Conservation (phyloP, 1,140 invertebrate genomes). For the Psilanteris sp. region DNA sequence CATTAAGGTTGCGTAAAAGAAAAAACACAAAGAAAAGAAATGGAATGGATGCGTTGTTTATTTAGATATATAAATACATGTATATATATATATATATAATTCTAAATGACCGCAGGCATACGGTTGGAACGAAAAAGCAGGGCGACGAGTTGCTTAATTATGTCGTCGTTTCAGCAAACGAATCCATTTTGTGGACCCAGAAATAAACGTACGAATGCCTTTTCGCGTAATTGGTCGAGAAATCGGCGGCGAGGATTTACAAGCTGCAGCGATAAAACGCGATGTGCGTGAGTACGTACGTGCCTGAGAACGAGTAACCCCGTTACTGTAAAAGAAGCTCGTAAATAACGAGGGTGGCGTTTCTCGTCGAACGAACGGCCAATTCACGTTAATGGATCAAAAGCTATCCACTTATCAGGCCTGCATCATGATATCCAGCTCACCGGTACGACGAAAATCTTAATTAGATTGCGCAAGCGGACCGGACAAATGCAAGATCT, state of each 20-base stretch:
- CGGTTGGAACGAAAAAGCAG: conserved; percentile 2
- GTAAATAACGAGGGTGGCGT: conserved; percentile 60
- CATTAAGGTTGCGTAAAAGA: conserved; percentile 28
- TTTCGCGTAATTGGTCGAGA: conserved; percentile 53
- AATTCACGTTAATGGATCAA: conserved; percentile 61
- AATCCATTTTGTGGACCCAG: conserved; percentile 17
- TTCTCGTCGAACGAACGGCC: conserved; percentile 45
- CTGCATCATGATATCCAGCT: conserved; percentile 41
- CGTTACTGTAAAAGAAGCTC: conserved; percentile 45
- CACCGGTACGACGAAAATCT: conserved; percentile 38
- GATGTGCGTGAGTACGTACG: conserved; percentile 58
- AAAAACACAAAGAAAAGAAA: conserved; percentile 4
- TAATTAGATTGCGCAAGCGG: conserved; percentile 42
- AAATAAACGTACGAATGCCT: conserved; percentile 40
- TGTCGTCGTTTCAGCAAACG: conserved; percentile 1
- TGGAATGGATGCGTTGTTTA: no score
- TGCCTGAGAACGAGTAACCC: conserved; percentile 52
- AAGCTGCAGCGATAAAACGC: conserved; percentile 56
- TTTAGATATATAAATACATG: no score
- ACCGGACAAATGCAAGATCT: neutral
- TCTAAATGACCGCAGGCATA: neutral
- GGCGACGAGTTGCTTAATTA: conserved; percentile 18
- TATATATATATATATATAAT: no score
- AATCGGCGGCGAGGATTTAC: conserved; percentile 53
- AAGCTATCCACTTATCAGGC: conserved; percentile 50